Conservation (phyloP, 23 tunicate species). For the Halocynthia roretzi region DNA sequence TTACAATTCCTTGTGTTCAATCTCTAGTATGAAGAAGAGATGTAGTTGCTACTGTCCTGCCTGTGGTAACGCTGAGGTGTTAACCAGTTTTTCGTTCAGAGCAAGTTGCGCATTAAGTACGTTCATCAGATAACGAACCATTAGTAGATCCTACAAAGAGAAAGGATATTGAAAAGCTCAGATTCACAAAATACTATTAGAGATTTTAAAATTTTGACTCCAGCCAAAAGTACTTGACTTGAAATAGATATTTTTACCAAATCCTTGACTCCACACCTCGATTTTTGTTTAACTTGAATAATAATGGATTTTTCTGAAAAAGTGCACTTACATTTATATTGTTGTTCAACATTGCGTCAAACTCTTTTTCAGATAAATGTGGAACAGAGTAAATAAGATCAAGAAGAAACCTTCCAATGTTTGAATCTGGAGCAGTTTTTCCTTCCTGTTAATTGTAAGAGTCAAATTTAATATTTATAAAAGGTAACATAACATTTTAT, state of each 20-base stretch:
- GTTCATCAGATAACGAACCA: slow-evolving; percentile 73
- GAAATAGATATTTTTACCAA: no score
- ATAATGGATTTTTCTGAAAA: not conserved
- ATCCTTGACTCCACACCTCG: no score
- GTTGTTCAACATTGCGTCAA: slow-evolving; percentile 78
- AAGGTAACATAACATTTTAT: no score
- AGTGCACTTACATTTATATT: slow-evolving; percentile 65
- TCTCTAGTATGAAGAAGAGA: no score
- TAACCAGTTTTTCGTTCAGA: slow-evolving; percentile 76
- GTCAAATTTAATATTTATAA: not conserved
- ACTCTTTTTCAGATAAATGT: slow-evolving; percentile 83
- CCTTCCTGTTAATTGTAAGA: slow-evolving; percentile 31
- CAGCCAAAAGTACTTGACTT: no score
- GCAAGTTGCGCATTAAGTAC: slow-evolving; percentile 78
- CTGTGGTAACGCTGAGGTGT: slow-evolving; percentile 65
- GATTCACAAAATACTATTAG: no score
- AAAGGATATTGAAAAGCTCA: not conserved
- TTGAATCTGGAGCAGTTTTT: slow-evolving; percentile 41
- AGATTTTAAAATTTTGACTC: no score
- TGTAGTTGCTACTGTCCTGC: slow-evolving; percentile 4
- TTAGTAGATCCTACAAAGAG: slow-evolving; percentile 68
- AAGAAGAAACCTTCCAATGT: slow-evolving; percentile 71
- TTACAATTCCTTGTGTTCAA: no score
- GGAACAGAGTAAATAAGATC: slow-evolving; percentile 78
- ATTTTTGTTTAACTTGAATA: no score